phyloP scores from a whole-genome alignment of 2,797 vertebrate species.

The Cryptoprocta ferox region DNA sequence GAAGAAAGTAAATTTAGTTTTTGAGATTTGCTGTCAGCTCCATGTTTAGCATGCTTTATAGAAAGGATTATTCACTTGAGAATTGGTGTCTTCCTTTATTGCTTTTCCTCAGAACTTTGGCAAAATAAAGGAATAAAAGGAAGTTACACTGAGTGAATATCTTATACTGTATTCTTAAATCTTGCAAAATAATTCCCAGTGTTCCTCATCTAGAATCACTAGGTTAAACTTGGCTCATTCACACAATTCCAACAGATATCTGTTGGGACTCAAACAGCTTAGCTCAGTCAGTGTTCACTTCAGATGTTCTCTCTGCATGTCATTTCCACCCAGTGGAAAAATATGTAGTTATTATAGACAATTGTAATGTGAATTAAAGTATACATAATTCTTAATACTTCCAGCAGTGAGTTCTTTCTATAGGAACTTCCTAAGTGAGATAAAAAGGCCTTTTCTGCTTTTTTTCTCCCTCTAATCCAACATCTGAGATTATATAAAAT shows the following conservation, averaged over 20 bases:
- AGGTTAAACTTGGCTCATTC: neutral
- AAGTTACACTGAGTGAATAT: neutral
- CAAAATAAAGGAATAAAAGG: slow-evolving; percentile 20
- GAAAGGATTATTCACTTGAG: neutral
- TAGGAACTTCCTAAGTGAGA: neutral
- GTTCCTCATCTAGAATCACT: neutral
- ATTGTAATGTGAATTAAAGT: neutral
- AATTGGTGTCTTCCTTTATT: slow-evolving; percentile 10
- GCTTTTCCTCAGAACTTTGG: neutral
- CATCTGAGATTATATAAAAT: neutral
- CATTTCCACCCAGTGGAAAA: neutral
- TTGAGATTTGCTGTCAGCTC: neutral
- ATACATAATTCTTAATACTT: slow-evolving; percentile 5
- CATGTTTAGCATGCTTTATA: neutral
- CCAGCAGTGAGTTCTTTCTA: neutral
- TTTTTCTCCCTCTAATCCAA: neutral
- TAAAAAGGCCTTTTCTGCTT: neutral
- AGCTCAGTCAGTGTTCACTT: neutral
- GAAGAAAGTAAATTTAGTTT: slow-evolving; percentile 21
- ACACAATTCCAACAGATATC: neutral
- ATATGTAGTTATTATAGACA: neutral
- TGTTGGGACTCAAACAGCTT: neutral
- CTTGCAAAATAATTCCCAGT: neutral
- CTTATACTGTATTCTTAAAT: neutral
- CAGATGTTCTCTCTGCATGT: neutral